Conservation (phyloP, 1,140 invertebrate genomes). For the Eupeodes corollae region DNA sequence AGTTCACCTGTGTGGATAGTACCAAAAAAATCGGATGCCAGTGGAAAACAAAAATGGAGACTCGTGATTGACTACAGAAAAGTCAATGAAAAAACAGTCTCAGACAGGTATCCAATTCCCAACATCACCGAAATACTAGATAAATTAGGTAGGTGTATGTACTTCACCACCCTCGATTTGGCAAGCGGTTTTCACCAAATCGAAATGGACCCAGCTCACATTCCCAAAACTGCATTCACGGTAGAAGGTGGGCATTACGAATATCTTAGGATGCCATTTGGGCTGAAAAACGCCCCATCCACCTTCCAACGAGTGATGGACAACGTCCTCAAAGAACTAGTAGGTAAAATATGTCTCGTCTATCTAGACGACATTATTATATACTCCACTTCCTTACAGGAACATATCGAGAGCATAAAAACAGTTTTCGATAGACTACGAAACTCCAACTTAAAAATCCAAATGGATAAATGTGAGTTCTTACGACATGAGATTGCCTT, state of each 20-base stretch:
- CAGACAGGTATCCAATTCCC: slow-evolving; percentile 41
- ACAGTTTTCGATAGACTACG: slow-evolving; percentile 31
- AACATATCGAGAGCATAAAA: slow-evolving; percentile 20
- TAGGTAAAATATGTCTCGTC: slow-evolving; percentile 3
- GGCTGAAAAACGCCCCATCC: slow-evolving; percentile 13
- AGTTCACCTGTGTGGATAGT: slow-evolving; percentile 17
- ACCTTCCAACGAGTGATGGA: slow-evolving; percentile 26
- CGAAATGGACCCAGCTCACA: slow-evolving; percentile 20
- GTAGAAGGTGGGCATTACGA: slow-evolving; percentile 16
- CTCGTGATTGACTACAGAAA: slow-evolving; percentile 34
- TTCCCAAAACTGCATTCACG: slow-evolving; percentile 36
- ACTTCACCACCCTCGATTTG: slow-evolving; percentile 38
- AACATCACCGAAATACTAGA: slow-evolving; percentile 38
- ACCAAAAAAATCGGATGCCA: slow-evolving; percentile 16
- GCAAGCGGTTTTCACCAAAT: slow-evolving; percentile 41
- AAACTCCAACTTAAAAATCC: slow-evolving; percentile 11
- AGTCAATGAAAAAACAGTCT: slow-evolving; percentile 32
- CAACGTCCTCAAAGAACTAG: neutral
- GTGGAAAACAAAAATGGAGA: slow-evolving; percentile 12
- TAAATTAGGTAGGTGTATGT: slow-evolving; percentile 25
- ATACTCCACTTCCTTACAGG: slow-evolving; percentile 14
- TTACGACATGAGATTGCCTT: slow-evolving; percentile 18
- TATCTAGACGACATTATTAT: slow-evolving; percentile 9
- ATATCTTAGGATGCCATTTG: slow-evolving; percentile 15
- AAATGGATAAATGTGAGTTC: slow-evolving; percentile 18